Percentiles rank a stretch among this genome's conserved stretches.
Conservation (phyloP, 30 jellyfish, hydroid and myxozoan species). For the Sanderia malayensis region DNA sequence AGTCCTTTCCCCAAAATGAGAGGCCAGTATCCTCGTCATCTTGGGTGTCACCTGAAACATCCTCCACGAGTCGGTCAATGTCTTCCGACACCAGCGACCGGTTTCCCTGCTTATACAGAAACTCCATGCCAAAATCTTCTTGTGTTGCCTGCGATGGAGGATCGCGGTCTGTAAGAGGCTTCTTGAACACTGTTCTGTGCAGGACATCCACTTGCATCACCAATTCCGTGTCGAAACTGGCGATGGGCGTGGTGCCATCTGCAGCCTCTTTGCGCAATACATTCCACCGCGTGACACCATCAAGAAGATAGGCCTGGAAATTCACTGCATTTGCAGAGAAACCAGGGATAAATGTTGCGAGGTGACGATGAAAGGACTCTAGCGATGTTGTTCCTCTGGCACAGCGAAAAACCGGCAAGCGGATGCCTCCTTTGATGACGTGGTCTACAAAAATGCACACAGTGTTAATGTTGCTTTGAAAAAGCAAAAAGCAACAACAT, state of each 20-base stretch:
- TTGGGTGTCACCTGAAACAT: background rate
- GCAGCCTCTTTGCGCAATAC: constrained; percentile 7
- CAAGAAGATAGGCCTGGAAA: constrained; percentile 24
- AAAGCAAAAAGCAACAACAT: too few species aligned
- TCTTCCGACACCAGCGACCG: background rate
- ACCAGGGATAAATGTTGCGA: constrained; percentile 23
- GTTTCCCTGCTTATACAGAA: constrained; percentile 15
- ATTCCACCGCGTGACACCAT: constrained; percentile 24
- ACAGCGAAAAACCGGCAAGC: constrained; percentile 57
- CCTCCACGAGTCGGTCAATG: background rate
- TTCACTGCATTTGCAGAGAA: constrained; percentile 16
- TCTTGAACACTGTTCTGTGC: background rate
- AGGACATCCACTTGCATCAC: background rate
- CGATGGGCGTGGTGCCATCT: background rate
- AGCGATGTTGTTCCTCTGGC: constrained; percentile 58
- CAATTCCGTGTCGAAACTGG: constrained; percentile 2
- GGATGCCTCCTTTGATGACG: constrained; percentile 25
- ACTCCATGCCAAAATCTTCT: constrained; percentile 35
- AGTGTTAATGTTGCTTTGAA: too few species aligned
- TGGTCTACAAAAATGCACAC: too few species aligned
- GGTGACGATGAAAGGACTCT: constrained; percentile 36
- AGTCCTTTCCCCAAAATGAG: too few species aligned
- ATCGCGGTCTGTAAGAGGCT: background rate
- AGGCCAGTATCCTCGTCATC: background rate
- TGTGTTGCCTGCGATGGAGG: background rate